Evolutionary conservation across 2,113 vertebrate species (phyloP), one percentile per base, ranked within the genome.

Genomic region (Saguinus midas): DNA sequence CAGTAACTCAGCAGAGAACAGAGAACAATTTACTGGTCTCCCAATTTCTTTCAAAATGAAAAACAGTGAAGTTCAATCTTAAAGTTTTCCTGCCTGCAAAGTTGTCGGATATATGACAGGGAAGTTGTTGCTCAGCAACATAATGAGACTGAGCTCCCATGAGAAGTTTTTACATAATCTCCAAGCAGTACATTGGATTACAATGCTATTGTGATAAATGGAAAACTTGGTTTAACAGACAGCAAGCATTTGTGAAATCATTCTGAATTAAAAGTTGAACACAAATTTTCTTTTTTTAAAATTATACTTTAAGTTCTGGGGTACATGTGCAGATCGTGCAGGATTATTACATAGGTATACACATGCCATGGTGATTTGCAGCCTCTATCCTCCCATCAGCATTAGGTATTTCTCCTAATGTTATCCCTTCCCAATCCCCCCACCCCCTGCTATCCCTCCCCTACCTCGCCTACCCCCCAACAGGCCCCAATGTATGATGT

Each of bases 211-310:
- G 10, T 32, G 81, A 72, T 35, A 88, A 79, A 32, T 40, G 23
- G 12, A 10, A 8, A 89, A n/a, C 10, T 68, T 72, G 20, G 61
- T 58, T 37, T 23, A 48, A 66, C 57, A 75, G 18, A 57, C 32
- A 90, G 55, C 45, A 21, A 72, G 57, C 3, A 5, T 79, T 35
- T 81, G 72, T 72, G 2, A 66, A 95, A 61, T 78, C 25, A 37
- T 48, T 90, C 52, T 83, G 25, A 75, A 76, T 80, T 73, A 86
- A 81, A 96, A 90, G 20, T 55, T 43, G 50, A 86, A 37, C 11
- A 29, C 20, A 48, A 32, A 70, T 94, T 78, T 93, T 83, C 50
- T 92, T 90, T 78, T 93, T 83, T 43, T 92, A 87, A 52, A 52
- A 52, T 52, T 52, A 52, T 52, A 52, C 16, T 52, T 52, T 52